Conservation (phyloP, 2,888 invertebrate genomes). For the Cheilosia vernalis region DNA sequence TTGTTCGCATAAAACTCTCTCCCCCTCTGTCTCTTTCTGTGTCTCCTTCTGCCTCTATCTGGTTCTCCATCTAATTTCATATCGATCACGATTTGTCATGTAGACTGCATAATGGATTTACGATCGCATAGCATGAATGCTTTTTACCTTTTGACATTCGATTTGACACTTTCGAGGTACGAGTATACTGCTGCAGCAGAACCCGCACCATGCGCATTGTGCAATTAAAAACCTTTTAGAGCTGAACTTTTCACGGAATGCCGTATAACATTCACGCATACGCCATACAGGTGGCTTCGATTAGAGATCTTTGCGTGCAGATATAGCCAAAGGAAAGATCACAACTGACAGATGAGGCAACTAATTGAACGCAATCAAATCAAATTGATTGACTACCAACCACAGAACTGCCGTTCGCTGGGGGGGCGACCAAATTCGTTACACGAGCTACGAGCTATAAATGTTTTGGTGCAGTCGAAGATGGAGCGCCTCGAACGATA, state of each 20-base stretch:
- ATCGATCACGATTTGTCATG: constrained; percentile 73
- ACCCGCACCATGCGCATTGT: constrained; percentile 15
- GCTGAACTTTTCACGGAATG: constrained; percentile 57
- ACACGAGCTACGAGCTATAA: not conserved
- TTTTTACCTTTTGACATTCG: constrained; percentile 69
- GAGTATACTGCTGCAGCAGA: not conserved
- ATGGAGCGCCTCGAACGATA: constrained; percentile 22
- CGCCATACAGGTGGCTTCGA: constrained; percentile 58
- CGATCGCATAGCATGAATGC: constrained; percentile 44
- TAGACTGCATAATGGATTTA: constrained; percentile 69
- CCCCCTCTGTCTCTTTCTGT: not conserved
- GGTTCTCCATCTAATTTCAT: constrained; percentile 67
- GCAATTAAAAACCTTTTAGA: constrained; percentile 73
- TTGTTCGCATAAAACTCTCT: constrained; percentile 43
- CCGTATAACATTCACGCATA: not conserved
- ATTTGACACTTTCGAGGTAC: constrained; percentile 58
- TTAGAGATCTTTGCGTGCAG: constrained; percentile 37
- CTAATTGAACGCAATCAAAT: constrained; percentile 72
- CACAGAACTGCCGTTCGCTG: constrained; percentile 6
- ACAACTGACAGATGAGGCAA: constrained; percentile 63
- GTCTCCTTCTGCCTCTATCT: constrained; percentile 26
- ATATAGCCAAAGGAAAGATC: constrained; percentile 24
- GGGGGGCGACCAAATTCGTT: constrained; percentile 23
- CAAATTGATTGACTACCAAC: constrained; percentile 65
- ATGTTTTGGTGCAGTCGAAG: not conserved